Evolutionary conservation across 1,140 invertebrate genomes (phyloP).

Genomic region (Trichonephila clavipes): DNA sequence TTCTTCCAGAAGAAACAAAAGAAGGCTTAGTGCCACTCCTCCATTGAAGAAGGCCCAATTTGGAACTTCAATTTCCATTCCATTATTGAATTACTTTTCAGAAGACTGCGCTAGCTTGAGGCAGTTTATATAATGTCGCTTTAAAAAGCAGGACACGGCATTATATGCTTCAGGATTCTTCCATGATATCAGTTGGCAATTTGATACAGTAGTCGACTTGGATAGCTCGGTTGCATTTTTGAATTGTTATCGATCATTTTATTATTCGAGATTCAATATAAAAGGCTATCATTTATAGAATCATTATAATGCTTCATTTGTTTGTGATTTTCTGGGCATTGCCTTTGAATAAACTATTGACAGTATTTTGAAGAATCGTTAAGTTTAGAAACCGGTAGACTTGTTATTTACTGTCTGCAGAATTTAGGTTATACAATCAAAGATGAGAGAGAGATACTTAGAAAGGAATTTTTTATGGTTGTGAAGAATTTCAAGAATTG

Average conservation of each 20-base stretch:
- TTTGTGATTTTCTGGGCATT: no score
- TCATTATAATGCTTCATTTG: no score
- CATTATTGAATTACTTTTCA: background rate
- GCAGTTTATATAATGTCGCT: background rate
- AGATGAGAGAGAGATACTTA: no score
- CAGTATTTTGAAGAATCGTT: no score
- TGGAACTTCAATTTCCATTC: conserved; percentile 22
- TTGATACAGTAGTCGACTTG: background rate
- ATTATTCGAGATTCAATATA: background rate
- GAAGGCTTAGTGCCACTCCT: background rate
- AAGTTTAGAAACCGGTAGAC: no score
- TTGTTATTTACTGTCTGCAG: no score
- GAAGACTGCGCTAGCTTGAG: background rate
- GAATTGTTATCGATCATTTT: background rate
- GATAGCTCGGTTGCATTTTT: no score
- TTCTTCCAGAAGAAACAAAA: conserved; percentile 20
- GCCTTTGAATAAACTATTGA: no score
- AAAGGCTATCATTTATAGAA: background rate
- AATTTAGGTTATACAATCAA: no score
- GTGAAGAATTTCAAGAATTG: no score
- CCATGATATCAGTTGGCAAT: background rate
- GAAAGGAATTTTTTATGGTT: no score
- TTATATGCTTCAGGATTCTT: background rate
- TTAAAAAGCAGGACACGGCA: background rate
- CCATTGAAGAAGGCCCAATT: conserved; percentile 5